Conservation (phyloP, 2,888 invertebrate species). For the Phalangium opilio region DNA sequence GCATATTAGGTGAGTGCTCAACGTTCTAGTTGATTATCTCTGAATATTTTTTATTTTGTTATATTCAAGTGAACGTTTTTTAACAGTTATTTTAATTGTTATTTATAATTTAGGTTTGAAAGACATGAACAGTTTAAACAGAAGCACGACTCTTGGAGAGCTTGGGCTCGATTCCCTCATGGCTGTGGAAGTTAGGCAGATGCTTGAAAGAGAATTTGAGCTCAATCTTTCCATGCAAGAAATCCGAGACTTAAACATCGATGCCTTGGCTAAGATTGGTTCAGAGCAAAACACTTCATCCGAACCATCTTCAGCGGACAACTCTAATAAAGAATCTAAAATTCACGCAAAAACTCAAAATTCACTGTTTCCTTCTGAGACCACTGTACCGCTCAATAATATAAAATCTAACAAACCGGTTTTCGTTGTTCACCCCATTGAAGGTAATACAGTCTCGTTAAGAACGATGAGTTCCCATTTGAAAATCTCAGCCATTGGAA, state of each 20-base stretch:
- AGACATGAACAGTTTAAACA: slow-evolving; percentile 60
- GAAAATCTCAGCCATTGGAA: slow-evolving; percentile 62
- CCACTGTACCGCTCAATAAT: slow-evolving; percentile 45
- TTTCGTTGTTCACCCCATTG: slow-evolving; percentile 64
- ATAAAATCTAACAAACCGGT: slow-evolving; percentile 25
- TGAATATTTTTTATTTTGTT: too few species aligned
- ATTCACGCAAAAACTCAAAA: too few species aligned
- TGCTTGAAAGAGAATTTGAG: slow-evolving; percentile 81
- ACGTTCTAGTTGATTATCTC: not conserved
- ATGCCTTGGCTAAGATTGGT: slow-evolving; percentile 43
- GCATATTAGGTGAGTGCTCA: slow-evolving; percentile 53
- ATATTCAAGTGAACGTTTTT: too few species aligned
- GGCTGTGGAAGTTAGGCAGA: slow-evolving; percentile 98
- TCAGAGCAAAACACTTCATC: too few species aligned
- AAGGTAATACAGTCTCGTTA: slow-evolving; percentile 62
- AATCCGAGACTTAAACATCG: slow-evolving; percentile 68
- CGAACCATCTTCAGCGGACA: too few species aligned
- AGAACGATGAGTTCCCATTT: slow-evolving; percentile 54
- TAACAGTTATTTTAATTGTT: too few species aligned
- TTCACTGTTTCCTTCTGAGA: too few species aligned
- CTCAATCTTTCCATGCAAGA: slow-evolving; percentile 77
- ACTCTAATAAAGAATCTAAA: too few species aligned
- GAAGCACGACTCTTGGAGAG: slow-evolving; percentile 67
- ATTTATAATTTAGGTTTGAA: slow-evolving; percentile 48
- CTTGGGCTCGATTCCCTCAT: slow-evolving; percentile 96